A percentile compares a stretch with the other conserved stretches of the same genome.
Conservation (phyloP, 2,113 vertebrate genomes). For the Coryphaenoides rupestris region DNA sequence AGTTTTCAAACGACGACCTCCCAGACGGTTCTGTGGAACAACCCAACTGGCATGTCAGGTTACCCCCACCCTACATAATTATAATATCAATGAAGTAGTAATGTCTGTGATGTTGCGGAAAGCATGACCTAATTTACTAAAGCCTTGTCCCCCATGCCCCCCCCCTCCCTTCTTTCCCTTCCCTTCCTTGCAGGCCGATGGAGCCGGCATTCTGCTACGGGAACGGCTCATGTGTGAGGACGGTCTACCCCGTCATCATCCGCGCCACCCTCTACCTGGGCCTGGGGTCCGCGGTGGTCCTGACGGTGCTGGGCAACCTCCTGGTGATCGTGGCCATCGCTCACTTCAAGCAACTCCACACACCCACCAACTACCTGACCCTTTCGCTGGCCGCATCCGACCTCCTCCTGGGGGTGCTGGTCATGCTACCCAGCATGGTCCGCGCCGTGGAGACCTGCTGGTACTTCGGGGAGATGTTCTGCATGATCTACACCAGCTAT, state of each 20-base stretch:
- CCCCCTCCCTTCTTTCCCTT: no score
- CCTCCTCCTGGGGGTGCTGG: slow-evolving; percentile 16
- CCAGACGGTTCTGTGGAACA: no score
- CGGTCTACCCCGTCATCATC: background rate
- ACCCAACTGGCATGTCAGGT: no score
- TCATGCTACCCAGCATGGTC: slow-evolving; percentile 19
- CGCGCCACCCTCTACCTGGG: background rate
- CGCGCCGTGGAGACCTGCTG: slow-evolving; percentile 30
- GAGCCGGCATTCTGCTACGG: background rate
- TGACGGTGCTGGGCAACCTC: slow-evolving; percentile 27
- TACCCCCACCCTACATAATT: no score
- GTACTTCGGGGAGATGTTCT: slow-evolving; percentile 24
- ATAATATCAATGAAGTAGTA: no score
- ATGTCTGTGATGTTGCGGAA: no score
- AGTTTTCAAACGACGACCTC: no score
- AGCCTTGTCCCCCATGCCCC: background rate
- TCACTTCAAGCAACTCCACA: slow-evolving; percentile 36
- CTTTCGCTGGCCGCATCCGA: slow-evolving; percentile 33
- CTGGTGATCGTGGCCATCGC: slow-evolving; percentile 24
- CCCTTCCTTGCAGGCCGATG: background rate
- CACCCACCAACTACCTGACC: slow-evolving; percentile 30
- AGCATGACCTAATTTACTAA: background rate
- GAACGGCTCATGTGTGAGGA: background rate
- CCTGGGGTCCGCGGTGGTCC: background rate
- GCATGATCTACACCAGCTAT: slow-evolving; percentile 37